Evolutionary conservation across 1,140 invertebrate genomes (phyloP), one percentile per base, ranked within the genome.

Genomic region (Pomacea maculata): DNA sequence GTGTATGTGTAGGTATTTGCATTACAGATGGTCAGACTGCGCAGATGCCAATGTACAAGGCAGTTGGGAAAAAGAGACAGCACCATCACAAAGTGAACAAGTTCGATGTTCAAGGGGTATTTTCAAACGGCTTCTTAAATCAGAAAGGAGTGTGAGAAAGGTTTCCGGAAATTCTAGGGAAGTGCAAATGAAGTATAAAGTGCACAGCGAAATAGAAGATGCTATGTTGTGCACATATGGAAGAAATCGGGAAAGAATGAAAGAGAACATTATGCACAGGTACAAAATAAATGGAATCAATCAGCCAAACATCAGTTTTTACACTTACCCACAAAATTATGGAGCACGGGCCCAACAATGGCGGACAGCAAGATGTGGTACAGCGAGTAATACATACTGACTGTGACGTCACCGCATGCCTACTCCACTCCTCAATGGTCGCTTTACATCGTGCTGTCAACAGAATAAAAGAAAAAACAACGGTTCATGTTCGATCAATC

Each of bases 351-450:
- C 34, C 77, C 77, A 52, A 78, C 77, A 12, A 78, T 68, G 52
- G 77, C 77, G 29, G 77, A 78, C 19, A 78, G 57, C 11, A 78
- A 29, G 57, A 78, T 78, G 67, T 78, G 77, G 77, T 78, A 78
- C 65, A 78, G 77, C 57, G 77, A 78, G 63, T 65, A 77, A 52
- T 70, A 71, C 77, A 78, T 78, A 54, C 52, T 78, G 77, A 52
- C 21, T 45, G 25, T 78, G 64, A 70, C 34, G 52, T 78, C 77
- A 54, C 45, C 77, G 67, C 57, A 61, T 61, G 57, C 57, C 15
- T 61, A 17, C 57, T 61, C 57, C 11, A 61, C 57, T 17, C 15
- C 8, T 61, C 57, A 61, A 17, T 61, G 57, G 57, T 9, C 8
- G 57, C 15, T 61, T 14, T 17, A 61, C 57, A 61, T 61, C 15